A percentile compares a stretch with the other conserved stretches of the same genome.
Evolutionary conservation across 2,797 vertebrate species (phyloP).

Genomic region (Anabacerthia variegaticeps): DNA sequence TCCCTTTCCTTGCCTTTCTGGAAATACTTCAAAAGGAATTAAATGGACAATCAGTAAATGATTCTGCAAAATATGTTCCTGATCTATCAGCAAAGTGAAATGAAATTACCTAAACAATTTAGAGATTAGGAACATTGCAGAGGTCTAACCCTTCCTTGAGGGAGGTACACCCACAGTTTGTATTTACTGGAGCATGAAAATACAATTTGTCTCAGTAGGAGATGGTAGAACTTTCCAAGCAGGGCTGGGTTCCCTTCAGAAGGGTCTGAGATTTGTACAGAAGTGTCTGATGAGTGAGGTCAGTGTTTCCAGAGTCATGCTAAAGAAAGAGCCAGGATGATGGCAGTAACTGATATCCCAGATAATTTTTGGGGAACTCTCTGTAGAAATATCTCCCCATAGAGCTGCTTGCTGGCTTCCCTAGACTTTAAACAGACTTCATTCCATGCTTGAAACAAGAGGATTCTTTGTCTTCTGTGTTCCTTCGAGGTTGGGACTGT

Average conservation of each 20-base stretch:
- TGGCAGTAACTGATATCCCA: neutral
- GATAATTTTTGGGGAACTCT: neutral
- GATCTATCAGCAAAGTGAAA: slow-evolving; percentile 21
- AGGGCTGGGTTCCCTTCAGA: neutral
- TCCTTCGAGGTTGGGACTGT: neutral
- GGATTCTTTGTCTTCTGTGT: neutral
- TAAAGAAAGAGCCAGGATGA: neutral
- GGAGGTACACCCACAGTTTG: neutral
- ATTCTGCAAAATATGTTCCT: slow-evolving; percentile 30
- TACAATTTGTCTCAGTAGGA: neutral
- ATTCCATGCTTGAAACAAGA: neutral
- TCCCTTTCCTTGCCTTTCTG: neutral
- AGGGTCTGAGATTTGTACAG: neutral
- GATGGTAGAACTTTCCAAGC: neutral
- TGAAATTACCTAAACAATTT: slow-evolving; percentile 28
- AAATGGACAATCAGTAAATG: slow-evolving; percentile 24
- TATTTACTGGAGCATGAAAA: neutral
- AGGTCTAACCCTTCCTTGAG: neutral
- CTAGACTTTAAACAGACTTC: neutral
- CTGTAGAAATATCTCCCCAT: neutral
- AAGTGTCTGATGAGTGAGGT: neutral
- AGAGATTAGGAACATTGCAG: neutral
- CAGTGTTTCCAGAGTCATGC: neutral
- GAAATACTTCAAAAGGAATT: slow-evolving; percentile 7
- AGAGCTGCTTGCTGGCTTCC: neutral